Evolutionary conservation across 2,113 vertebrate species (phyloP).

Genomic region (Callipepla californica): DNA sequence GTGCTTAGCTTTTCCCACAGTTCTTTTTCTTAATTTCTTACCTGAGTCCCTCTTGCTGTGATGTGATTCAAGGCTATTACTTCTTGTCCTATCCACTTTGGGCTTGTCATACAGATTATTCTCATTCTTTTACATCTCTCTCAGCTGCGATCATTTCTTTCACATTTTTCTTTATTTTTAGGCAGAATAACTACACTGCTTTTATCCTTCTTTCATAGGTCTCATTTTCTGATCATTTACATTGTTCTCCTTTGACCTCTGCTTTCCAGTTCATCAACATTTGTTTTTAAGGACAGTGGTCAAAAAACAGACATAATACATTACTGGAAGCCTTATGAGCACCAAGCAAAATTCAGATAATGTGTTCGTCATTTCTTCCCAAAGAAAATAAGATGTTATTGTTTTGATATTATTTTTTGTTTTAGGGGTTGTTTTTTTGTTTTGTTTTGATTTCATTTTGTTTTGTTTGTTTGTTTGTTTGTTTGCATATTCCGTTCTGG

Average conservation of each 20-base stretch:
- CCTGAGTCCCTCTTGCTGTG: slow-evolving; percentile 54
- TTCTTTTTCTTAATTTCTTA: slow-evolving; percentile 23
- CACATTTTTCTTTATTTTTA: slow-evolving; percentile 4
- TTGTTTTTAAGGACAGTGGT: not conserved
- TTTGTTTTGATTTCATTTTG: too few relatives aligned
- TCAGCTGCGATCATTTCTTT: not conserved
- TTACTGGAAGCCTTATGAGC: not conserved
- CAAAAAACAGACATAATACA: not conserved
- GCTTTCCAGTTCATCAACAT: not conserved
- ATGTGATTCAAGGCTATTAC: slow-evolving; percentile 26
- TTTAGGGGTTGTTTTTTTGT: not conserved
- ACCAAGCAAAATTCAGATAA: not conserved
- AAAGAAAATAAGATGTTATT: not conserved
- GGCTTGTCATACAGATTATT: slow-evolving; percentile 61
- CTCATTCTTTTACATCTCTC: slow-evolving; percentile 46
- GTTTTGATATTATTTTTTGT: not conserved
- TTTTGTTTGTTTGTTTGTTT: not conserved
- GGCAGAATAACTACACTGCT: not conserved
- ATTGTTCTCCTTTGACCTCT: not conserved
- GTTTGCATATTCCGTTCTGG: not conserved
- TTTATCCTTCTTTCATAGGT: not conserved
- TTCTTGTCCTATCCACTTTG: slow-evolving; percentile 57
- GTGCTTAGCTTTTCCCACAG: slow-evolving; percentile 5
- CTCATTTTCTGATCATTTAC: not conserved
- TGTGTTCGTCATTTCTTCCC: not conserved